Conservation (phyloP, 2,888 invertebrate species). For the Cremastinae sp. region DNA sequence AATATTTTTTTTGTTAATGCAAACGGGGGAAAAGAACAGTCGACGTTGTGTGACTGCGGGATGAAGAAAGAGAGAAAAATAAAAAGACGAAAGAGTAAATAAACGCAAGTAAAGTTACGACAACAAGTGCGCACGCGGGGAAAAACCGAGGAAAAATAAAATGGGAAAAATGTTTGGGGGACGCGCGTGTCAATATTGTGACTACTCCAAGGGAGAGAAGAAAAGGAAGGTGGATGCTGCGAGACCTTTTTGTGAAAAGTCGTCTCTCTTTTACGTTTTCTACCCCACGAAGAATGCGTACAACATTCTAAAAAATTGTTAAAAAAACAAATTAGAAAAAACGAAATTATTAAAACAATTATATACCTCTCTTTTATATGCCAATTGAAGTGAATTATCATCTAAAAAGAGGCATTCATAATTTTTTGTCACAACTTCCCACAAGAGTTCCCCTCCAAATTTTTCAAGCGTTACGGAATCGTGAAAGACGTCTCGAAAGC, state of each 20-base stretch:
- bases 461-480: neutral
- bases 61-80: conserved; percentile 21
- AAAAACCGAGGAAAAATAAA: conserved; percentile 67
- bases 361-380: too few relatives aligned
- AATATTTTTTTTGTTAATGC: conserved; percentile 12
- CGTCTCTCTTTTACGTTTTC: neutral
- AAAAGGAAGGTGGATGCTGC: conserved; percentile 43
- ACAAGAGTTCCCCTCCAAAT: too few relatives aligned
- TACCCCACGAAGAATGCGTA: too few relatives aligned
- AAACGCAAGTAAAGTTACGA: conserved; percentile 44
- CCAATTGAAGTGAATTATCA: too few relatives aligned
- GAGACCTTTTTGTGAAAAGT: conserved; percentile 46
- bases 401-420: too few relatives aligned
- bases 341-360: too few relatives aligned
- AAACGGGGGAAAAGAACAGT: conserved; percentile 69
- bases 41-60: conserved; percentile 61
- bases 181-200: conserved; percentile 74
- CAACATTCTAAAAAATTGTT: too few relatives aligned
- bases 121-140: conserved; percentile 49
- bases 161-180: conserved; percentile 73
- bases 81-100: conserved; percentile 33
- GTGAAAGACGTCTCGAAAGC: neutral
- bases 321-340: too few relatives aligned
- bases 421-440: too few relatives aligned
- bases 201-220: conserved; percentile 42